phyloP scores from a whole-genome alignment of 2,113 vertebrate genomes.

The Psittacus erithacus region DNA sequence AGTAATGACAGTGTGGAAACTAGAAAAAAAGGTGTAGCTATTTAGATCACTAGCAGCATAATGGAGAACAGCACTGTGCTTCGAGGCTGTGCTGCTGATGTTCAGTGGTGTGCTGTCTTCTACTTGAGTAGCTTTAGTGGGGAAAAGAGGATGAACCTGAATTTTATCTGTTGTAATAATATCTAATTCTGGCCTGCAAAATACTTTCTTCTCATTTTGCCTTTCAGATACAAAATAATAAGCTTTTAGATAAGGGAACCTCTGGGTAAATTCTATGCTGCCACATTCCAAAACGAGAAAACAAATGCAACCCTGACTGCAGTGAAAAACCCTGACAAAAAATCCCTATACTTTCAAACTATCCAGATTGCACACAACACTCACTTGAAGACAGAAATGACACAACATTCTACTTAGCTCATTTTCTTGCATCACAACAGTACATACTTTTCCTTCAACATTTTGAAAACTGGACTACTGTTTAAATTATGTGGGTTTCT shows the following conservation, averaged over 20 bases:
- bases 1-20: neutral
- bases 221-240: neutral
- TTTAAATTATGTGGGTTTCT: neutral
- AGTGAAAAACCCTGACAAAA: neutral
- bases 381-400: neutral
- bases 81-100: neutral
- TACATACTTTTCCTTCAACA: neutral
- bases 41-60: neutral
- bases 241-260: neutral
- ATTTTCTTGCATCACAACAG: neutral
- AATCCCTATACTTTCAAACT: neutral
- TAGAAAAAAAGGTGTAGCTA: neutral
- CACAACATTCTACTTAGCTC: neutral
- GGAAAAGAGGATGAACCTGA: neutral
- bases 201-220: neutral
- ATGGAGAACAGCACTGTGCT: neutral
- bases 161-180: neutral
- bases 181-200: neutral
- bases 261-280: rapidly evolving
- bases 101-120: neutral
- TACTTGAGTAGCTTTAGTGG: neutral
- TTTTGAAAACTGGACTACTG: neutral
- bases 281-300: neutral
- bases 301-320: neutral
- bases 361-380: neutral